A percentile compares a stretch with the other conserved stretches of the same genome.
Evolutionary conservation across 2,797 vertebrate genomes (phyloP).

Genomic region (Hoplostethus atlanticus): DNA sequence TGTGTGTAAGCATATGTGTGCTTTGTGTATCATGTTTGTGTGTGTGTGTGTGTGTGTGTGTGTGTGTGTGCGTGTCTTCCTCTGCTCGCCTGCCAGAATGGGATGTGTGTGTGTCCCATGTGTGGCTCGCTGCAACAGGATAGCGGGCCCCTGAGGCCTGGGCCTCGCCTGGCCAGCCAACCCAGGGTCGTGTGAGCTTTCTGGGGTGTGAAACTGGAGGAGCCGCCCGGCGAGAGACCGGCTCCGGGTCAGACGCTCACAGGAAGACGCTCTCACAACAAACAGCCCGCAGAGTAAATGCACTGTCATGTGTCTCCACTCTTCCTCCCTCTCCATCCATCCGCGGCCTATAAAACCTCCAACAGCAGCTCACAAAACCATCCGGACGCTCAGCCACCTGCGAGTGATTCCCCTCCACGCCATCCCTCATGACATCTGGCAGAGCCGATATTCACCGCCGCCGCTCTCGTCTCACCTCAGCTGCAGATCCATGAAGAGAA

Average conservation of each 20-base stretch:
- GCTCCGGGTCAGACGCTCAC: constrained; percentile 62
- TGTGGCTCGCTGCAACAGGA: constrained; percentile 86
- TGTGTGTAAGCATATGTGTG: constrained; percentile 34
- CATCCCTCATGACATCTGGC: constrained; percentile 70
- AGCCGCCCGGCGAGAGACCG: constrained; percentile 78
- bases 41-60: constrained; percentile 49
- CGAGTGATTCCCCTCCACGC: constrained; percentile 71
- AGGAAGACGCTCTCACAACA: constrained; percentile 84
- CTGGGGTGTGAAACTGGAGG: constrained; percentile 92
- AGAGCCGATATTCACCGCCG: constrained; percentile 74
- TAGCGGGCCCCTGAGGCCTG: constrained; percentile 90
- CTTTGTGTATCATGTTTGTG: constrained; percentile 47
- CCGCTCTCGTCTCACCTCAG: constrained; percentile 45
- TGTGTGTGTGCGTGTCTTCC: constrained; percentile 62
- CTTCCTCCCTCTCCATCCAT: constrained; percentile 76
- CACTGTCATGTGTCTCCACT: constrained; percentile 87
- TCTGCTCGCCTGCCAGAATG: constrained; percentile 55
- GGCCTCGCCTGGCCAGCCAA: constrained; percentile 89
- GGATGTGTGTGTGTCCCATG: constrained; percentile 76
- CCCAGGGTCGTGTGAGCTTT: constrained; percentile 87
- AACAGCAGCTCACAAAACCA: constrained; percentile 91
- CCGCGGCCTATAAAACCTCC: constrained; percentile 87
- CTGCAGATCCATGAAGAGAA: constrained; percentile 28
- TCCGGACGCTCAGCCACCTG: constrained; percentile 86
- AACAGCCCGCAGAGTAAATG: constrained; percentile 85